Base-by-base conservation (phyloP, 2,113 vertebrate genomes). In the Gallinago undulata region DNA sequence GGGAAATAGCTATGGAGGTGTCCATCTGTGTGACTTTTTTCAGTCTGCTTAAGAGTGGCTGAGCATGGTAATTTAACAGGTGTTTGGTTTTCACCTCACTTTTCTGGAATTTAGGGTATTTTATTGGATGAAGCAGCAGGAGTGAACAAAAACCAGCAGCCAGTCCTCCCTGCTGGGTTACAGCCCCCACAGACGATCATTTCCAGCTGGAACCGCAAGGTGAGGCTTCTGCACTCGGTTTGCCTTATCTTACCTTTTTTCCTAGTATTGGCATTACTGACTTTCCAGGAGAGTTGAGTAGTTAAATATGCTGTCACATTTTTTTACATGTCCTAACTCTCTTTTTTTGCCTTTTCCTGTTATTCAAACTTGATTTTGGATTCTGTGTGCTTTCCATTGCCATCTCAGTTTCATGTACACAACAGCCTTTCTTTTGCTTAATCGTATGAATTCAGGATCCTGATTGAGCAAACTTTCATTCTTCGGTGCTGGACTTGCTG, bases 201-300 rank as follows among this genome's bases (percentile, higher is more conserved):
- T 92, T 99, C 99, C 93, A 99, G 99, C 97, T 99, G 99, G 99
- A 99, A 99, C 98, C 99, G 99, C 25, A 99, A 98, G 99, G 99
- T 99, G 92, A 97, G 97, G 39, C 3, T 18, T 37, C 35, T 47
- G 4, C 2, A 3, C 28, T 69, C 25, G 1, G 5, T 45, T 37
- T 64, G 35, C 33, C 80, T 5, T 51, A 25, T 5, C 13, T n/a
- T 31, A 47, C 37, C 45, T 50, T 43, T 69, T 60, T 41, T 23
- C 43, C 66, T 33, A 28, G 10, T 14, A 21, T 9, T 8, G 17
- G 6, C 30, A 9, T 37, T 79, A 4, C 47, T 80, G 41, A 8
- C 57, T 77, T 66, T 37, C 56, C 17, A 25, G 25, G 11, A 50
- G 22, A 47, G 11, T 2, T 24, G 12, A 43, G n/a, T 22, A 19